Evolutionary conservation across 2,797 vertebrate species (phyloP).

Genomic region (Malurus leucopterus): DNA sequence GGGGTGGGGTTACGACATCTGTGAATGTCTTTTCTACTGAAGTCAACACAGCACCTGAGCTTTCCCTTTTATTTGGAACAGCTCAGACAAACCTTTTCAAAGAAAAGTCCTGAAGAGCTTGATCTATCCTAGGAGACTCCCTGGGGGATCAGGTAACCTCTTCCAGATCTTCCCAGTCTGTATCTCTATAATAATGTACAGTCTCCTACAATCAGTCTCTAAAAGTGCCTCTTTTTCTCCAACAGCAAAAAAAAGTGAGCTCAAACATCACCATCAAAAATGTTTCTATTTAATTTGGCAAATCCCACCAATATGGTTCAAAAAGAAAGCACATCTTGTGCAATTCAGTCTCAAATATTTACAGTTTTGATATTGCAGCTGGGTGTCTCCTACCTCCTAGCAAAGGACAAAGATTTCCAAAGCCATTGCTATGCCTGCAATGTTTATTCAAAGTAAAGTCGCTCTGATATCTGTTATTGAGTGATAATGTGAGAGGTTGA

Average conservation of each 20-base stretch:
- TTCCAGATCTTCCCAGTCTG: neutral
- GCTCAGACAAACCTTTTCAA: neutral
- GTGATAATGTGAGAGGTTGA: constrained; percentile 23
- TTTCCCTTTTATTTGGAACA: neutral
- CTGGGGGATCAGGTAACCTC: neutral
- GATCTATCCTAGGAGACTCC: neutral
- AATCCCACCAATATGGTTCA: neutral
- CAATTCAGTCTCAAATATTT: constrained; percentile 10
- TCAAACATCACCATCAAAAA: neutral
- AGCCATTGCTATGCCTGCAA: neutral
- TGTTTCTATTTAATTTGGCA: neutral
- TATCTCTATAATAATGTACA: neutral
- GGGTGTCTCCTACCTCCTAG: neutral
- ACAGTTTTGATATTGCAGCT: neutral
- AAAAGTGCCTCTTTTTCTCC: neutral
- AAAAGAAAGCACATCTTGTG: neutral
- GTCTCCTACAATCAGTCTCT: neutral
- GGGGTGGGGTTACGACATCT: neutral
- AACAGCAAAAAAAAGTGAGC: neutral
- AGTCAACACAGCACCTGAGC: neutral
- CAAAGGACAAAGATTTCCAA: neutral
- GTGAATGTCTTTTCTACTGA: neutral
- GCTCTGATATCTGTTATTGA: constrained; percentile 12
- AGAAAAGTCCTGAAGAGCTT: neutral
- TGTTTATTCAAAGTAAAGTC: constrained; percentile 1